Conservation (phyloP, 2,888 invertebrate genomes). For the Koerneria pararmatus region DNA sequence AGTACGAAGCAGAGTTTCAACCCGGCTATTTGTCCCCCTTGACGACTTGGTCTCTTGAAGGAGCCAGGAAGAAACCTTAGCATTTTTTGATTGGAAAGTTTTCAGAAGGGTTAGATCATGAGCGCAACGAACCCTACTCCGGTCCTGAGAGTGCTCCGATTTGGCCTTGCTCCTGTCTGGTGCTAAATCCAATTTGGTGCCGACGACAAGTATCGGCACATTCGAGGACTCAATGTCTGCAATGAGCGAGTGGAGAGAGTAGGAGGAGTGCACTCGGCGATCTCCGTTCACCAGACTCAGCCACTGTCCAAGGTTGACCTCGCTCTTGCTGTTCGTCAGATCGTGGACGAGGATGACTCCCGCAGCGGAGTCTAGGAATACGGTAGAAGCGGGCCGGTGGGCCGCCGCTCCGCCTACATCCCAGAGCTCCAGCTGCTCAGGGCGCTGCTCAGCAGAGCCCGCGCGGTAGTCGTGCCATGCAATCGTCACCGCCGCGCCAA, state of each 20-base stretch:
- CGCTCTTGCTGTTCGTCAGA: conserved; percentile 89
- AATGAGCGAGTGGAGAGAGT: conserved; percentile 22
- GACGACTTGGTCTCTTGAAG: too few relatives aligned
- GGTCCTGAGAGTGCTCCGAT: too few relatives aligned
- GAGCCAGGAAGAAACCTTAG: too few relatives aligned
- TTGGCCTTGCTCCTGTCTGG: conserved; percentile 40
- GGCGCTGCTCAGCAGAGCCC: conserved; percentile 47
- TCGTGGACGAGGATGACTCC: conserved; percentile 96
- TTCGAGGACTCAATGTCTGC: conserved; percentile 58
- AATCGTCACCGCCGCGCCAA: conserved; percentile 15
- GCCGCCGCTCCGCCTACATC: conserved; percentile 91
- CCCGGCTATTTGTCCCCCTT: too few relatives aligned
- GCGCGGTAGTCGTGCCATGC: conserved; percentile 31
- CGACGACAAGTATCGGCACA: conserved; percentile 87
- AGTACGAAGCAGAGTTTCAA: too few relatives aligned
- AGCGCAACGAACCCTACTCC: too few relatives aligned
- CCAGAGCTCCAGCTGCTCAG: conserved; percentile 77
- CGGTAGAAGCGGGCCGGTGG: conserved; percentile 85
- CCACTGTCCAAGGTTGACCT: conserved; percentile 76
- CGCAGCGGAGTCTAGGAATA: conserved; percentile 84
- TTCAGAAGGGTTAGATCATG: too few relatives aligned
- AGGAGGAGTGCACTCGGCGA: background rate
- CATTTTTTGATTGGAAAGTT: too few relatives aligned
- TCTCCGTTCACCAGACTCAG: conserved; percentile 79
- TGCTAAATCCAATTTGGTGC: conserved; percentile 77